These are phyloP conservation scores for Odontocerum albicorne DNA, from an alignment of 2,888 invertebrate species.

Conservation along the genomic window DNA sequence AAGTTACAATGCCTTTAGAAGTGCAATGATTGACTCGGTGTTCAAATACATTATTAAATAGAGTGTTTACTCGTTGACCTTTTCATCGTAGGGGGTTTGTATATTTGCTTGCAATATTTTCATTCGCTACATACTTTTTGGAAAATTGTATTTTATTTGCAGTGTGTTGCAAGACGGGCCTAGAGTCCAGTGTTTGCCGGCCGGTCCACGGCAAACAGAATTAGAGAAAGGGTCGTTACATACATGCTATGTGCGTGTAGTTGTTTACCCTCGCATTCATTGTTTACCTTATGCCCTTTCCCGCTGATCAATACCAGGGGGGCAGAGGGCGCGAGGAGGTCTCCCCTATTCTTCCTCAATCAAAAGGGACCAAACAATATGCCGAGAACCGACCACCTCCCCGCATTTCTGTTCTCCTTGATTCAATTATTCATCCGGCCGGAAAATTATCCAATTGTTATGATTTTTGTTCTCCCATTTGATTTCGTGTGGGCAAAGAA, in stretches of 20 bases:
- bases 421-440: slow-evolving; percentile 37
- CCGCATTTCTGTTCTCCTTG: slow-evolving; percentile 30
- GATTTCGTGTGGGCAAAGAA: slow-evolving; percentile 22
- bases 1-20: too few species aligned
- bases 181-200: slow-evolving; percentile 33
- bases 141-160: slow-evolving; percentile 36
- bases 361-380: slow-evolving; percentile 32
- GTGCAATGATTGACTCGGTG: background rate
- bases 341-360: slow-evolving; percentile 30
- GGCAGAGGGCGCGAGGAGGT: slow-evolving; percentile 22
- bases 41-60: background rate
- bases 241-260: slow-evolving; percentile 32
- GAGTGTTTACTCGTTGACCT: background rate
- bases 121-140: slow-evolving; percentile 20
- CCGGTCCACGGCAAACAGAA: slow-evolving; percentile 37
- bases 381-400: slow-evolving; percentile 18
- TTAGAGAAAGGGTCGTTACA: slow-evolving; percentile 35
- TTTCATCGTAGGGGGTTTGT: background rate
- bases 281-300: slow-evolving; percentile 38
- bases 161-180: slow-evolving; percentile 31
- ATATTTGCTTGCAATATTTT: background rate
- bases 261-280: slow-evolving; percentile 37
- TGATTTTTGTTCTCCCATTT: slow-evolving; percentile 36
- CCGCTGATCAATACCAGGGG: slow-evolving; percentile 35
- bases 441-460: slow-evolving; percentile 38